Evolutionary conservation across 2,888 invertebrate genomes (phyloP).

Genomic region (Amphipoea lucens): DNA sequence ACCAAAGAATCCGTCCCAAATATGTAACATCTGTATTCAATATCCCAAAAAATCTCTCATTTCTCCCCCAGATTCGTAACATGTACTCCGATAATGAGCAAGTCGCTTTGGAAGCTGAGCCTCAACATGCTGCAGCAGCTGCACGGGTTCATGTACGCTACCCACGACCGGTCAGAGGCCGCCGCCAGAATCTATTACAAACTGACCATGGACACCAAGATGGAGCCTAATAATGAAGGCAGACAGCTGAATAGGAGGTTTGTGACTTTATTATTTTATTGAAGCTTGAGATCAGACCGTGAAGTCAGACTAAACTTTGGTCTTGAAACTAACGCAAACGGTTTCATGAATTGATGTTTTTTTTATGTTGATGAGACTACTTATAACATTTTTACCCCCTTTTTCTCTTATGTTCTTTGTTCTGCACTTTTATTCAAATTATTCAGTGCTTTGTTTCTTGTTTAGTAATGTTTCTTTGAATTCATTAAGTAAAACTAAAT

Average conservation of each 20-base stretch:
- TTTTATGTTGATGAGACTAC: no score
- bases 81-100: slow-evolving; percentile 93
- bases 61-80: slow-evolving; percentile 91
- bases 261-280: slow-evolving; percentile 41
- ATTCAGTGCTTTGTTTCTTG: neutral
- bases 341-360: neutral
- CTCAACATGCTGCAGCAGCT: slow-evolving; percentile 82
- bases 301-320: neutral
- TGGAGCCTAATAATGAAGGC: slow-evolving; percentile 73
- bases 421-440: neutral
- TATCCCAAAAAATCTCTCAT: neutral
- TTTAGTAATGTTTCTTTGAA: slow-evolving; percentile 14
- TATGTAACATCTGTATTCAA: neutral
- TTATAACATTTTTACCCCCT: neutral
- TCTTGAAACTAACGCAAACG: neutral
- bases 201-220: slow-evolving; percentile 81
- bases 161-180: slow-evolving; percentile 82
- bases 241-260: slow-evolving; percentile 83
- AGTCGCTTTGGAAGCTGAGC: slow-evolving; percentile 89
- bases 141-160: slow-evolving; percentile 85
- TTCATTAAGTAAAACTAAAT: neutral
- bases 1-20: no score
- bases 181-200: slow-evolving; percentile 86
- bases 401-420: neutral
- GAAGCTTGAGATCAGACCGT: neutral